Base-by-base conservation (phyloP, 2,113 vertebrate genomes). In the Notarius quadriscutis region DNA sequence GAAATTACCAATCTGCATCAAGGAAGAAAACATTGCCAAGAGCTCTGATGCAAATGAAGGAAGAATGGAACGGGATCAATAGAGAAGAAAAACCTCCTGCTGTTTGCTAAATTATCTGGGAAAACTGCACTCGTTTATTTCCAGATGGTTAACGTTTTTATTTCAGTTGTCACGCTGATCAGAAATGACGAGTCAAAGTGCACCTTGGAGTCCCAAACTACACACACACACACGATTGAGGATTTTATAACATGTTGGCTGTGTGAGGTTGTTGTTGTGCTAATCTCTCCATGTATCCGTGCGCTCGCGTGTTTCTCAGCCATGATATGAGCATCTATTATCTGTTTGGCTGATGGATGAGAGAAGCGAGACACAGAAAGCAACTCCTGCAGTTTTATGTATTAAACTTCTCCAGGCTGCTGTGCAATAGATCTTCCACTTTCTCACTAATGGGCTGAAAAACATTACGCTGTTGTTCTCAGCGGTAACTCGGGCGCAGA, bases 251-350 rank as follows among this genome's bases (percentile, higher is more conserved):
- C 51, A n/a, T 27, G 50, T 27, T 12, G 0, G 25, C 14, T 27
- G 51, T 57, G 75, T 27, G 75, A 15, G 75, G 7, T 11, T 18
- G 17, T 27, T 55, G 86, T 88, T 77, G 30, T 81, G 80, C 85
- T 82, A 90, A 90, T 91, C 84, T 85, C 88, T 85, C 89, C 86
- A 80, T n/a, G 74, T 58, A 81, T 90, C 80, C 87, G 78, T 81
- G 55, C 87, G 81, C 81, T 72, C 74, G 69, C 88, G 86, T 78
- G 53, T 90, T 87, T 87, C 86, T 84, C 85, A 83, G 62, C 77
- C 88, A 91, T 89, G 91, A 91, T 91, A 87, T 88, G 53, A 89
- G 87, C 82, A 86, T 90, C 86, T 89, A 84, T 92, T 91, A 88
- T 90, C 67, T 86, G 84, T 30, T 41, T 51, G 55, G 18, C 85